These are phyloP conservation scores for Astreopora myriophthalma DNA, from an alignment of 64 coral and sea anemone genomes.

Conservation along the genomic window DNA sequence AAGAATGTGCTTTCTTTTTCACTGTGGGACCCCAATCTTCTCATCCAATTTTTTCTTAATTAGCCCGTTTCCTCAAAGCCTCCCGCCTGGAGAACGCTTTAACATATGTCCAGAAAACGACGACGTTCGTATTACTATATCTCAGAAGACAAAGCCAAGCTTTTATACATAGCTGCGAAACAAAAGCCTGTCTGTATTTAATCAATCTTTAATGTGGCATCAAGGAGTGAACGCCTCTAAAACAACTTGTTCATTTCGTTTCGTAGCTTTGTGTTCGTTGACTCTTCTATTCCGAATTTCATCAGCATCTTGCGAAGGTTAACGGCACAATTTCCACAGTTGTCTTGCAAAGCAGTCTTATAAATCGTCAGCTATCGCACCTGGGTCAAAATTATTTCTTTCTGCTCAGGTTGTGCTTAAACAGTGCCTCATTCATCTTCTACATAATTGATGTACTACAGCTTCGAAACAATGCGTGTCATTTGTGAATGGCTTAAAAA, in stretches of 20 bases:
- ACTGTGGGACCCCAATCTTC: not conserved
- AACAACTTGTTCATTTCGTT: constrained; percentile 41
- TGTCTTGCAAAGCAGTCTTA: not conserved
- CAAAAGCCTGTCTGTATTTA: constrained; percentile 35
- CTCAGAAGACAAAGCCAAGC: not conserved
- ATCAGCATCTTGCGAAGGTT: too few species aligned
- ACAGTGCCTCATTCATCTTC: not conserved
- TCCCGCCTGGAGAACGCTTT: not conserved
- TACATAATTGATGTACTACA: constrained; percentile 30
- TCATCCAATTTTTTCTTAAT: not conserved
- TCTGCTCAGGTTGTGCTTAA: not conserved
- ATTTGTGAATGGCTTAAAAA: not conserved
- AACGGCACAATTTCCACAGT: not conserved
- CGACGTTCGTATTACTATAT: not conserved
- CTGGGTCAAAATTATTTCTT: not conserved
- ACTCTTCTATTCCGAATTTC: not conserved
- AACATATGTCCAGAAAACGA: not conserved
- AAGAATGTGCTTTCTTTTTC: not conserved
- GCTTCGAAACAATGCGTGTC: not conserved
- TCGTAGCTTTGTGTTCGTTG: too few species aligned
- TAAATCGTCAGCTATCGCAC: constrained; percentile 6
- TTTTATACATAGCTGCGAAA: constrained; percentile 49
- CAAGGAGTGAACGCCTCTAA: not conserved
- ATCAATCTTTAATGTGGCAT: constrained; percentile 44
- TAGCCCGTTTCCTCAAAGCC: not conserved